A percentile compares a stretch with the other conserved stretches of the same genome.
phyloP scores from a whole-genome alignment of 2,113 vertebrate species.

The Asarcornis scutulata region DNA sequence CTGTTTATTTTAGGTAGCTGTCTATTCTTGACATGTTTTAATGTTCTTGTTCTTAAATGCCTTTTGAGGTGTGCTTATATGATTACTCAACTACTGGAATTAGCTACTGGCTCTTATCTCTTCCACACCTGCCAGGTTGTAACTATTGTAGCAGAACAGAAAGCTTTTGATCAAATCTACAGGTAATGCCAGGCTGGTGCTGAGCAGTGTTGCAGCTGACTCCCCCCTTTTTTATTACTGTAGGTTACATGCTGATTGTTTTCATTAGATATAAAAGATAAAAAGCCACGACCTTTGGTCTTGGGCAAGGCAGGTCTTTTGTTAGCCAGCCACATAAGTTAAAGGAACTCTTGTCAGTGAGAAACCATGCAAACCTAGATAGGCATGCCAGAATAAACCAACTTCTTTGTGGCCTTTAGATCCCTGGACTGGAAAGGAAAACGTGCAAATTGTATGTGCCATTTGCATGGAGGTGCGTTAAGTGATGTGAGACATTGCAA shows the following conservation, averaged over 20 bases:
- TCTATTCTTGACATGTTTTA: not conserved
- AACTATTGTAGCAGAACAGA: not conserved
- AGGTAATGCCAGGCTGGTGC: not conserved
- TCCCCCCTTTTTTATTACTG: not conserved
- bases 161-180: not conserved
- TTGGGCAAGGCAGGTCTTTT: not conserved
- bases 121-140: not conserved
- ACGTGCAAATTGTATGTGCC: not conserved
- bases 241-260: not conserved
- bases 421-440: not conserved
- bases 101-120: not conserved
- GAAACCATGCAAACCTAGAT: not conserved
- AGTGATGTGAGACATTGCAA: not conserved
- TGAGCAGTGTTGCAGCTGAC: not conserved
- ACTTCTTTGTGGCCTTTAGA: not conserved
- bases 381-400: not conserved
- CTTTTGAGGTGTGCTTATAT: not conserved
- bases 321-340: not conserved
- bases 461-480: not conserved
- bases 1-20: not conserved
- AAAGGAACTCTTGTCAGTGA: not conserved
- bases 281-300: not conserved
- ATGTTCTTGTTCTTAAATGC: not conserved
- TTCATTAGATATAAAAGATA: not conserved
- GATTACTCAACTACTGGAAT: not conserved